Percentiles rank a stretch among this genome's conserved stretches.
Conservation (phyloP, 53 echinoderm and acorn worm genomes). For the Astropecten irregularis region DNA sequence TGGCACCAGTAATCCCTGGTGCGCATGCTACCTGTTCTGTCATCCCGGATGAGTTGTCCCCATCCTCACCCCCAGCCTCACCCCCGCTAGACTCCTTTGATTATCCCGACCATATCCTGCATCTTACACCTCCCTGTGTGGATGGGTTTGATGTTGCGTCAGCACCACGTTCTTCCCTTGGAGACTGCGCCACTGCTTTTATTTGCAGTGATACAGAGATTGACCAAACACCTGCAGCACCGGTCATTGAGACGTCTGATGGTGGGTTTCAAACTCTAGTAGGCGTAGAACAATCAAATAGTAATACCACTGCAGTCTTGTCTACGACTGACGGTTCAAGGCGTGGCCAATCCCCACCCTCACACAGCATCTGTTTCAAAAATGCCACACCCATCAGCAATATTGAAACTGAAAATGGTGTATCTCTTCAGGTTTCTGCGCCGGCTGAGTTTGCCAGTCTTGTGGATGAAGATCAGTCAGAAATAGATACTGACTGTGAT, state of each 20-base stretch:
- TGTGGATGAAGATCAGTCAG: too few relatives aligned
- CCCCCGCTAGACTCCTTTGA: neutral
- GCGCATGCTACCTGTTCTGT: slow-evolving; percentile 4
- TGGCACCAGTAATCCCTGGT: neutral
- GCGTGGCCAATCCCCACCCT: neutral
- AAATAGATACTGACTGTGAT: too few relatives aligned
- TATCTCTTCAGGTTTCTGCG: too few relatives aligned
- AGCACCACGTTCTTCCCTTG: too few relatives aligned
- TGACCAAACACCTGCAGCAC: neutral
- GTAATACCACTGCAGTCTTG: neutral
- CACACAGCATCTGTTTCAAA: too few relatives aligned
- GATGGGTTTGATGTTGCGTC: neutral
- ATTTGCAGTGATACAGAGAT: neutral
- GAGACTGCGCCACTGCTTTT: neutral
- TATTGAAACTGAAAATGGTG: too few relatives aligned
- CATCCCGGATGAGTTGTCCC: neutral
- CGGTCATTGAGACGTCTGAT: neutral
- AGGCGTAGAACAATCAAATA: neutral
- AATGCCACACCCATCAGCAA: too few relatives aligned
- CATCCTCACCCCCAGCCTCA: slow-evolving; percentile 4
- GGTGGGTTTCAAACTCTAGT: neutral
- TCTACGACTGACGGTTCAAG: neutral
- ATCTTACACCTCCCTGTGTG: neutral
- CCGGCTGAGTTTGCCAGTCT: too few relatives aligned
- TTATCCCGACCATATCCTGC: neutral